phyloP scores from a whole-genome alignment of 1,140 invertebrate genomes.

The Dinoponera quadriceps region DNA sequence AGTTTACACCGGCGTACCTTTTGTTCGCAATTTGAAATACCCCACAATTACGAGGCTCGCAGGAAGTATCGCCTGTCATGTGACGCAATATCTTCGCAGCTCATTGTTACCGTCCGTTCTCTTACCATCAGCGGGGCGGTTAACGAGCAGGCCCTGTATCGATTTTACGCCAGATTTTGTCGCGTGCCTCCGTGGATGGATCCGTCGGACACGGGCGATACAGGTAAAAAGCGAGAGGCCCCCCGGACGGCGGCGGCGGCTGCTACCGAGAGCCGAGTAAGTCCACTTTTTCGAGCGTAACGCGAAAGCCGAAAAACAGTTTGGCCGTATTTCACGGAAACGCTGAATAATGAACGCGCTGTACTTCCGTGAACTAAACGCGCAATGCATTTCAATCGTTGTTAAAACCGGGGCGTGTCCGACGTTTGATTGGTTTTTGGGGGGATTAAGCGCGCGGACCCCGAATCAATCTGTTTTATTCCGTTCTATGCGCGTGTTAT shows the following conservation, averaged over 20 bases:
- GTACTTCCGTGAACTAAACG: constrained; percentile 30
- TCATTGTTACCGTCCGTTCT: constrained; percentile 47
- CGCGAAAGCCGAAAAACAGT: constrained; percentile 7
- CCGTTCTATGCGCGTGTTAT: neutral
- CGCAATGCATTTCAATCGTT: constrained; percentile 29
- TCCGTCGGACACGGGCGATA: constrained; percentile 10
- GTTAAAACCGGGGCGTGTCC: constrained; percentile 26
- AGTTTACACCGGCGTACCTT: constrained; percentile 42
- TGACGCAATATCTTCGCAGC: constrained; percentile 53
- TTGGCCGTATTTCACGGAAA: constrained; percentile 36
- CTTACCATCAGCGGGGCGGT: neutral
- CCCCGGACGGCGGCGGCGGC: neutral
- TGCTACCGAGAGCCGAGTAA: neutral
- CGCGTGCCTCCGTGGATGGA: neutral
- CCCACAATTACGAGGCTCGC: constrained; percentile 39
- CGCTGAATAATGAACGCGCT: constrained; percentile 34
- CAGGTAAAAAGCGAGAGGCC: constrained; percentile 18
- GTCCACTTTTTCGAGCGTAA: constrained; percentile 34
- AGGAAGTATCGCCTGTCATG: constrained; percentile 50
- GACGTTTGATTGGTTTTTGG: constrained; percentile 23
- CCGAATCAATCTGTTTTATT: constrained; percentile 30
- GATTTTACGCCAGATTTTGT: constrained; percentile 58
- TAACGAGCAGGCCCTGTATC: constrained; percentile 44
- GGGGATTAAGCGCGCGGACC: neutral
- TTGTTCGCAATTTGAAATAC: constrained; percentile 52